phyloP scores from a whole-genome alignment of 2,888 invertebrate species.

The Caenorhabditis panamensis region DNA sequence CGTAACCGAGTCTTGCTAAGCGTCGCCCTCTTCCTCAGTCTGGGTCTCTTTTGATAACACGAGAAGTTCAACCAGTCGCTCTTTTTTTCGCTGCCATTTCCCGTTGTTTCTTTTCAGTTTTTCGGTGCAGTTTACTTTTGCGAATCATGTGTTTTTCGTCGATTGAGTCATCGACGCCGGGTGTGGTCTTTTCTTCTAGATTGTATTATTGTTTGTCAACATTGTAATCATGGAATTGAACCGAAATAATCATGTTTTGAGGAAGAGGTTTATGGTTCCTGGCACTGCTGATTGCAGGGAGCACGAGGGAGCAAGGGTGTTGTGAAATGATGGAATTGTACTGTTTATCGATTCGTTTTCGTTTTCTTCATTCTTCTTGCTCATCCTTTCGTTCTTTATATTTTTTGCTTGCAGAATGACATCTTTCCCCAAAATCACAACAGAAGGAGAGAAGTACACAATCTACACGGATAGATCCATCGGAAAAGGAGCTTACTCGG shows the following conservation, averaged over 20 bases:
- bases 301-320: too few species aligned
- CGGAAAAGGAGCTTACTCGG: slow-evolving; percentile 54
- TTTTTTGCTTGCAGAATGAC: slow-evolving; percentile 31
- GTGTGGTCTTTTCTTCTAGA: slow-evolving; percentile 10
- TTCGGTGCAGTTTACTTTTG: neutral
- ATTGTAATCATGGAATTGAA: too few species aligned
- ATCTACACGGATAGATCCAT: slow-evolving; percentile 24
- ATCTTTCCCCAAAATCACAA: neutral
- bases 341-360: neutral
- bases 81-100: neutral
- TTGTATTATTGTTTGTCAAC: too few species aligned
- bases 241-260: too few species aligned
- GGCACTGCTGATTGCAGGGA: too few species aligned
- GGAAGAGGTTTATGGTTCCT: too few species aligned
- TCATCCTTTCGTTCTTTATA: too few species aligned
- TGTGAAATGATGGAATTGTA: too few species aligned
- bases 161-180: too few species aligned
- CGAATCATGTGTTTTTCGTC: slow-evolving; percentile 3
- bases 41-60: slow-evolving; percentile 25
- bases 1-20: slow-evolving; percentile 50
- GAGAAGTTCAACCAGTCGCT: neutral
- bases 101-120: neutral
- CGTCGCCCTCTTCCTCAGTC: slow-evolving; percentile 11
- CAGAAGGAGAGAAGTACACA: slow-evolving; percentile 37
- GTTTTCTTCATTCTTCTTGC: slow-evolving; percentile 1